These are phyloP conservation scores for Aptenodytes patagonicus DNA, from an alignment of 2,113 vertebrate species.

Conservation along the genomic window DNA sequence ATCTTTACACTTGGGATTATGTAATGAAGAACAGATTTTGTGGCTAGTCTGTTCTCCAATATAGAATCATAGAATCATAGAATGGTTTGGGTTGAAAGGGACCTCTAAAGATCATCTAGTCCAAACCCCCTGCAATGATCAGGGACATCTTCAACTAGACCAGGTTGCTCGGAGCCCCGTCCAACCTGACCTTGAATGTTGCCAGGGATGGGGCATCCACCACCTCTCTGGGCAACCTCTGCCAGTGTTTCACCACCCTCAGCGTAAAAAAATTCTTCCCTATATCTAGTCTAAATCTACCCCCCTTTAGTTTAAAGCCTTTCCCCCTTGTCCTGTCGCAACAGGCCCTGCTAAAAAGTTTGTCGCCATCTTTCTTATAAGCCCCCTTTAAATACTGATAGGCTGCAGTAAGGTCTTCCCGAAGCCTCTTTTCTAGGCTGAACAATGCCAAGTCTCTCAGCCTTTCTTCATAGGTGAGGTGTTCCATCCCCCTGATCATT, in stretches of 20 bases:
- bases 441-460: neutral
- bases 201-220: neutral
- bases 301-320: neutral
- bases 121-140: neutral
- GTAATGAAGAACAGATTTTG: neutral
- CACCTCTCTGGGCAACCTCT: neutral
- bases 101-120: neutral
- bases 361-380: neutral
- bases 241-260: neutral
- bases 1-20: neutral
- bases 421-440: neutral
- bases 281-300: neutral
- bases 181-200: neutral
- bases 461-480: neutral
- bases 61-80: neutral
- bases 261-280: neutral
- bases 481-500: too few relatives aligned
- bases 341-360: neutral
- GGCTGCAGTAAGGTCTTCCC: neutral
- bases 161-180: neutral
- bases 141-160: neutral
- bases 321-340: too few relatives aligned
- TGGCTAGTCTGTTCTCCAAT: neutral
- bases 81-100: neutral
- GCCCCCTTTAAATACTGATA: neutral